Base-by-base conservation (phyloP, 2,113 vertebrate species). In the Halcyon senegalensis region DNA sequence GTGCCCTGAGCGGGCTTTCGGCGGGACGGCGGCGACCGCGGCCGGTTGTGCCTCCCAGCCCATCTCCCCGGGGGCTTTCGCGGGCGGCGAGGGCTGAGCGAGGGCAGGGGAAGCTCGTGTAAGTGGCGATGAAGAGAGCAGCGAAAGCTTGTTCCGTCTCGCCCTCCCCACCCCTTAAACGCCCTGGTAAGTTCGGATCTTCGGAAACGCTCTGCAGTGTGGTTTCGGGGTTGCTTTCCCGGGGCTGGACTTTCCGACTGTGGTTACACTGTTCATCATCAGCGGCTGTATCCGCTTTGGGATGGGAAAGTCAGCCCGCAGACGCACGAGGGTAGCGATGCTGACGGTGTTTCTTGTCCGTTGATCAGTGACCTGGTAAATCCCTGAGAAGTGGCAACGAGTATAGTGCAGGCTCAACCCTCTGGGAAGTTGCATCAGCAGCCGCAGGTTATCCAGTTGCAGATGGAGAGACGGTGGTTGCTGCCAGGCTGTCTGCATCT, bases 381-480 rank as follows among this genome's bases (percentile, higher is more conserved):
- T 69, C 63, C 59, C 75, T 7, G 66, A 31, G 50, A n/a, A 21
- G 16, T 24, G 13, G 3, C 18, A 16, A 10, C 12, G 66, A 55
- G 31, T 2, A 2, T 23, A 31, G 37, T 55, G 63, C 35, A 30
- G 43, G 44, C 62, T 93, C 89, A 96, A 39, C 68, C 59, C 70
- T 77, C 53, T 39, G 81, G 59, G 51, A 94, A 86, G 51, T 98
- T 98, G 93, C 90, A 95, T 96, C 94, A 97, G 93, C 92, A 56
- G 41, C 74, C 50, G 4, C 62, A 27, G 43, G 27, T 93, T 79
- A 80, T 63, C 30, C 76, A 69, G 48, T 76, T 46, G 24, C 39
- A 16, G 79, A 46, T 24, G 48, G 69, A 66, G 56, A 69, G 86
- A 17, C 70, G 43, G 30, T 79, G 78, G 59, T 9, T 94, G 33